Percentiles rank a stretch among this genome's conserved stretches.
Conservation (phyloP, 1,140 invertebrate genomes). For the Medauroidea extradentata region DNA sequence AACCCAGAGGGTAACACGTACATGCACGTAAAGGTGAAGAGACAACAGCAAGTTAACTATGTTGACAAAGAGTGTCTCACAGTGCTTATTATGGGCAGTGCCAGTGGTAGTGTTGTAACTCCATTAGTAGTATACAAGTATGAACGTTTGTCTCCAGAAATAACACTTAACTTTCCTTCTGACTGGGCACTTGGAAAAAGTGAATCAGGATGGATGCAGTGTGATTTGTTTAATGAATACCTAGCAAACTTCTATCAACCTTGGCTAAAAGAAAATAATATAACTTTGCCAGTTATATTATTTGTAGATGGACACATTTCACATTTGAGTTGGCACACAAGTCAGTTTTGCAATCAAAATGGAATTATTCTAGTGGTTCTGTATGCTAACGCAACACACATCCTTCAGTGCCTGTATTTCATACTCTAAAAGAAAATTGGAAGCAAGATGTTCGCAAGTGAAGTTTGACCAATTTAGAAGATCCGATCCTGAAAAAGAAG, state of each 20-base stretch:
- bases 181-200: no score
- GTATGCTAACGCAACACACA: conserved; percentile 42
- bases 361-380: no score
- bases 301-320: conserved; percentile 34
- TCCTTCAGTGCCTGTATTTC: no score
- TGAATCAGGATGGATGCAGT: conserved; percentile 29
- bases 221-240: conserved; percentile 32
- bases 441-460: conserved; percentile 26
- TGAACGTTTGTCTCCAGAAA: background rate
- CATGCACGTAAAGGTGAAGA: conserved; percentile 31
- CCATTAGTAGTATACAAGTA: background rate
- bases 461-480: conserved; percentile 9
- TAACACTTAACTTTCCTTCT: no score
- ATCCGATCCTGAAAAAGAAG: no score
- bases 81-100: conserved; percentile 12
- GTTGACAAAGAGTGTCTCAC: conserved; percentile 19
- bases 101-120: background rate
- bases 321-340: conserved; percentile 32
- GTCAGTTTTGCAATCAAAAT: conserved; percentile 35
- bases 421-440: no score
- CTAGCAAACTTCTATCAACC: conserved; percentile 34
- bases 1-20: conserved; percentile 30
- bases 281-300: no score
- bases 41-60: conserved; percentile 14
- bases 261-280: no score